Conservation (phyloP, 2,113 vertebrate genomes). For the Leiothrix lutea region DNA sequence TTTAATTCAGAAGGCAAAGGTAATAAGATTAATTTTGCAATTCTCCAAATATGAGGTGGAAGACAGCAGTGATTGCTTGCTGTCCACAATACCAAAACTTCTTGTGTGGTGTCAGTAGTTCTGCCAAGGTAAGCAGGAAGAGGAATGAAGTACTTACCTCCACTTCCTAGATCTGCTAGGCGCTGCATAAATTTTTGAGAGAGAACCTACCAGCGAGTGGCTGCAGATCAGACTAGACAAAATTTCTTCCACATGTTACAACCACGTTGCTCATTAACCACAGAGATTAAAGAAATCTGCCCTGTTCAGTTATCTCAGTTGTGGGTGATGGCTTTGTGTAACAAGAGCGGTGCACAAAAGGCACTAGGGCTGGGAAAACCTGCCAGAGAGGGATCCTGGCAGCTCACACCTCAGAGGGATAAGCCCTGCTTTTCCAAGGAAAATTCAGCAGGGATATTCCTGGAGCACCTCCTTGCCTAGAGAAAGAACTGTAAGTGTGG, state of each 20-base stretch:
- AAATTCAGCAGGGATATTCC: neutral
- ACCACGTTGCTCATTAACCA: neutral
- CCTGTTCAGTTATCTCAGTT: neutral
- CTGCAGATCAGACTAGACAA: neutral
- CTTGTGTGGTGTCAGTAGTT: neutral
- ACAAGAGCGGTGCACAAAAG: neutral
- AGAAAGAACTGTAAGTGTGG: neutral
- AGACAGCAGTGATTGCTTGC: neutral
- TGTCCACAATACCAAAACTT: neutral
- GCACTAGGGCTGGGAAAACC: neutral
- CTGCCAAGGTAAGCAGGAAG: neutral
- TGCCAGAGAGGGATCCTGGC: neutral
- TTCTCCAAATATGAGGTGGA: neutral
- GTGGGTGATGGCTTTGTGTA: neutral
- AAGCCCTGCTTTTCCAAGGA: neutral
- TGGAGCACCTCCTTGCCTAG: neutral
- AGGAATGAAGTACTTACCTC: constrained; percentile 2
- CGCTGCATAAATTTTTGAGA: neutral
- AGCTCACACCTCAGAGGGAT: neutral
- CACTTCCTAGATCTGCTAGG: neutral
- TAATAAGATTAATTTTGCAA: neutral
- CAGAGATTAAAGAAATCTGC: neutral
- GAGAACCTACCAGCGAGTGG: neutral
- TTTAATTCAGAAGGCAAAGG: neutral
- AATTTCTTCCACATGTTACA: constrained; percentile 14